Evolutionary conservation across 2,888 invertebrate genomes (phyloP).

Genomic region (Camptogramma bilineatum): DNA sequence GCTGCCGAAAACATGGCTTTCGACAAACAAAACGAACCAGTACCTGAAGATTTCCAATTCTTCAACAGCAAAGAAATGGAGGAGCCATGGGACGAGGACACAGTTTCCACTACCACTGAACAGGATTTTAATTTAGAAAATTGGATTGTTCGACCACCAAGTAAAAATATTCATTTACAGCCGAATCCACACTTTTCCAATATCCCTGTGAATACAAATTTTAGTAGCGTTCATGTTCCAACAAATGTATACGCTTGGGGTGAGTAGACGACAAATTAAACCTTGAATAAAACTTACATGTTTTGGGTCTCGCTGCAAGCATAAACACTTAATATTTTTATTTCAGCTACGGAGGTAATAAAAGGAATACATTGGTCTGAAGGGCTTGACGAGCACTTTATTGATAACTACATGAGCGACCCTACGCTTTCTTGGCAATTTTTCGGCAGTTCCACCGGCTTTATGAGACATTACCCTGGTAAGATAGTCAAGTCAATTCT

Average conservation of each 20-base stretch:
- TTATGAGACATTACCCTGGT: conserved; percentile 98
- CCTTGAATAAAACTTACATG: background rate
- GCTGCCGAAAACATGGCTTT: conserved; percentile 93
- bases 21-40: conserved; percentile 80
- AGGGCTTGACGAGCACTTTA: conserved; percentile 95
- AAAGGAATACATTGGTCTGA: conserved; percentile 98
- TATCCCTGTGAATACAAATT: conserved; percentile 90
- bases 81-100: conserved; percentile 81
- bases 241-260: conserved; percentile 97
- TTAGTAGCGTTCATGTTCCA: conserved; percentile 97
- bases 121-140: conserved; percentile 81
- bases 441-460: conserved; percentile 98
- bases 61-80: conserved; percentile 90
- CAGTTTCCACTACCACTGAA: conserved; percentile 82
- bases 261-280: conserved; percentile 59
- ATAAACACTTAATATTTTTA: conserved; percentile 40
- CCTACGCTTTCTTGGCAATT: conserved; percentile 98
- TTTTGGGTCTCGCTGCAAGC: background rate
- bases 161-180: conserved; percentile 87
- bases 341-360: conserved; percentile 91
- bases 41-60: conserved; percentile 87
- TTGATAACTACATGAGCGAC: conserved; percentile 93
- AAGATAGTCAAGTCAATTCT: conserved; percentile 42
- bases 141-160: conserved; percentile 82
- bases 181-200: conserved; percentile 92